Conservation (phyloP, 2,797 vertebrate genomes). For the Microtus californicus region DNA sequence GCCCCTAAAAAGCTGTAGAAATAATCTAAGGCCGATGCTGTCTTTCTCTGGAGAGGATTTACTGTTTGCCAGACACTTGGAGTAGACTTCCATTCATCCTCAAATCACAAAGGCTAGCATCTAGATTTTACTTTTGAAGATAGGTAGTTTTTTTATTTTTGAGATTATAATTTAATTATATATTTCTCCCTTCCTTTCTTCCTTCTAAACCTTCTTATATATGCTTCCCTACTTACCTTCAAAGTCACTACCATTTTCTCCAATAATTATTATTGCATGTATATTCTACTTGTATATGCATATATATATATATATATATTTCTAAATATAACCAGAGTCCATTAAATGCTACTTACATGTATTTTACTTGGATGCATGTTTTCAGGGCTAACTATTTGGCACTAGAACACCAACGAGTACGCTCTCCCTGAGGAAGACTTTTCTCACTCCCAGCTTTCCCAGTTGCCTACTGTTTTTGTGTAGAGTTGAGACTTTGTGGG, state of each 20-base stretch:
- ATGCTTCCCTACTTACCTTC: not conserved
- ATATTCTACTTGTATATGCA: not conserved
- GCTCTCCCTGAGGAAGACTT: too few species aligned
- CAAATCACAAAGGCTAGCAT: not conserved
- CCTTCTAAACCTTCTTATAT: not conserved
- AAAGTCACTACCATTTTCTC: not conserved
- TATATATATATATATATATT: not conserved
- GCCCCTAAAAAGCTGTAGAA: slow-evolving; percentile 37
- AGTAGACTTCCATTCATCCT: not conserved
- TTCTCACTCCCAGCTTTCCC: not conserved
- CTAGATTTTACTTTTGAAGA: not conserved
- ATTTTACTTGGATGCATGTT: not conserved
- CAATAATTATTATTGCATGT: not conserved
- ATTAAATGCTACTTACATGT: not conserved
- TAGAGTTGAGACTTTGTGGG: too few species aligned
- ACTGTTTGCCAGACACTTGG: not conserved
- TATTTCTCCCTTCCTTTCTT: not conserved
- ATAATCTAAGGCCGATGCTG: not conserved
- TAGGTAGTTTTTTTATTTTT: not conserved
- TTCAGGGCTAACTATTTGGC: not conserved
- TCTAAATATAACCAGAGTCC: not conserved
- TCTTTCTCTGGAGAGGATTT: slow-evolving; percentile 34
- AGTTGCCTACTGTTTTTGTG: too few species aligned
- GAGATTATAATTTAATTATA: not conserved
- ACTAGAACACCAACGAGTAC: too few species aligned